phyloP scores from a whole-genome alignment of 2,888 invertebrate genomes.

The Brachyptera putata region DNA sequence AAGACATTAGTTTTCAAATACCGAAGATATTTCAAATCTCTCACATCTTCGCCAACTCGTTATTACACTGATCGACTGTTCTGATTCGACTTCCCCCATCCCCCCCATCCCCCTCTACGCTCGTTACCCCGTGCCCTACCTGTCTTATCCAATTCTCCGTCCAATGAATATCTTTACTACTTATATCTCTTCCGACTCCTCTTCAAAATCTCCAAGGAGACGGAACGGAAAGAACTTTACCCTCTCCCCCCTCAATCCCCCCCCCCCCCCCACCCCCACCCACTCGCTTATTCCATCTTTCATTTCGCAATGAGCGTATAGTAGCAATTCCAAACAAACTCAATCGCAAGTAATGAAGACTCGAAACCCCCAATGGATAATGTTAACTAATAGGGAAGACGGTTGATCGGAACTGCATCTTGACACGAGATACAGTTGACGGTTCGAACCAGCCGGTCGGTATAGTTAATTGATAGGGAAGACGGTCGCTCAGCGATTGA shows the following conservation, averaged over 20 bases:
- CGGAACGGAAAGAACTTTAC: not conserved
- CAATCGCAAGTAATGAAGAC: too few relatives aligned
- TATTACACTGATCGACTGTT: not conserved
- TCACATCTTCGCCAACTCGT: too few relatives aligned
- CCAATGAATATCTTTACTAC: conserved; percentile 29
- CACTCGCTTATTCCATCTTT: conserved; percentile 3
- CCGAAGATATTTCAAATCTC: too few relatives aligned
- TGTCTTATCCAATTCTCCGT: conserved; percentile 29
- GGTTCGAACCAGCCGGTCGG: too few relatives aligned
- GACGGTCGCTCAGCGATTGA: too few relatives aligned
- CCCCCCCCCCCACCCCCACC: not conserved
- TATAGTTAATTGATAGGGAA: too few relatives aligned
- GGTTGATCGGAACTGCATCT: too few relatives aligned
- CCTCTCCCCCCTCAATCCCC: too few relatives aligned
- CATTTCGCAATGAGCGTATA: conserved; percentile 23
- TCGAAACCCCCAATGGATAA: too few relatives aligned
- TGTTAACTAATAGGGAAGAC: too few relatives aligned
- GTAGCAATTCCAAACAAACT: conserved; percentile 23
- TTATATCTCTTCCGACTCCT: not conserved
- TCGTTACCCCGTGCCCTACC: conserved; percentile 21
- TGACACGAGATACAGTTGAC: too few relatives aligned
- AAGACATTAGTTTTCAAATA: not conserved
- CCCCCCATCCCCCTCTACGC: not conserved
- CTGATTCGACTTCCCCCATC: not conserved
- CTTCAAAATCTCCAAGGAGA: conserved; percentile 2